Base-by-base conservation (phyloP, 2,888 invertebrate species). In the Eutolmus rufibarbis region DNA sequence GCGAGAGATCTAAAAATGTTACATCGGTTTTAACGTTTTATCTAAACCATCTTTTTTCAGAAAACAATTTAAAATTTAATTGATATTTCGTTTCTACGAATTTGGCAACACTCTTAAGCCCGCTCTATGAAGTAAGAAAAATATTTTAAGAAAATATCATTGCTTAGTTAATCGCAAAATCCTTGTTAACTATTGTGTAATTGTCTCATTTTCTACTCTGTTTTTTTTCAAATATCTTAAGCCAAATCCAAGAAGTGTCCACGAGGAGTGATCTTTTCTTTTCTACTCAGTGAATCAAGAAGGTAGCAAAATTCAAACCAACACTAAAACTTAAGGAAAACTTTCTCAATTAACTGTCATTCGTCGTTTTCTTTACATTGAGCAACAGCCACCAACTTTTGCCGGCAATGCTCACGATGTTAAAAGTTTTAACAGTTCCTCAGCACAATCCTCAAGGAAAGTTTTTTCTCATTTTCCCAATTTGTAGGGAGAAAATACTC, bases 301-400 rank as follows among this genome's bases (percentile, higher is more conserved):
- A 57, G 66, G 66, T 28, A 66, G 23, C 9, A 19, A 66, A 66
- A 14, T 46, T 28, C 8, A 8, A 23, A 23, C 28, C 9, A n/a
- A 19, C n/a, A 66, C 66, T 66, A 66, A 66, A 82, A 57, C 31
- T 82, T 19, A 19, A 82, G 12, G 34, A 82, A 82, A 82, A 57
- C 82, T 82, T 82, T 82, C 66, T 82, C 82, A 82, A 82, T 82
- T 82, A 82, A 82, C 66, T 82, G 82, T 82, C 82, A 66, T 82
- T 82, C 82, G 82, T 51, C 82, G 34, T 82, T 82, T 82, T 19
- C 82, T n/a, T 19, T 66, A 19, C 34, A 34, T 82, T 79, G 28
- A 28, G 23, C 46, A 46, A 12, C 79, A 19, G 28, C 16, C 40
- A 40, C 4, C 40, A 79, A 79, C 51, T 79, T 79, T 34, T 76